A percentile compares a stretch with the other conserved stretches of the same genome.
phyloP scores from a whole-genome alignment of 2,888 invertebrate species.

The Drosophila lacicola region DNA sequence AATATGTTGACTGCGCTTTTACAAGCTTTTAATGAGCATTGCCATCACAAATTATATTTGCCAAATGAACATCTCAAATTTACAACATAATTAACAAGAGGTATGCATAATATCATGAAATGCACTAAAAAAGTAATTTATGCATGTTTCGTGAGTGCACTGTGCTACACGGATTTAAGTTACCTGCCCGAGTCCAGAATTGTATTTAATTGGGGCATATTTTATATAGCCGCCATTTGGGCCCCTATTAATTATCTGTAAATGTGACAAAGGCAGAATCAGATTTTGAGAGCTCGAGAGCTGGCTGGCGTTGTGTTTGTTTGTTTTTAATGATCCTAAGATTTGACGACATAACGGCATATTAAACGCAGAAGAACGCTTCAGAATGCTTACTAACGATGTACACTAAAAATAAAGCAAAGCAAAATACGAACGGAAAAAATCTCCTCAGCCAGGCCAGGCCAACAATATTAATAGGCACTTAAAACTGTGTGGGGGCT shows the following conservation, averaged over 20 bases:
- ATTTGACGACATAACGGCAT: conserved; percentile 77
- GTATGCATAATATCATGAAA: conserved; percentile 36
- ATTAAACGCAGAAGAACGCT: conserved; percentile 64
- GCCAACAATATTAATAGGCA: conserved; percentile 76
- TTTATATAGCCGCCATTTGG: conserved; percentile 59
- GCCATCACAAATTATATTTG: conserved; percentile 38
- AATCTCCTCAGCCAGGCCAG: conserved; percentile 54
- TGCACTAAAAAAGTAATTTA: conserved; percentile 33
- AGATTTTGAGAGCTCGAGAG: conserved; percentile 36
- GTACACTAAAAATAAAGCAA: conserved; percentile 74
- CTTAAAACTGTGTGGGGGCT: conserved; percentile 59
- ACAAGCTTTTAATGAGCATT: conserved; percentile 66
- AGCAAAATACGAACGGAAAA: conserved; percentile 41
- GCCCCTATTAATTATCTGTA: conserved; percentile 66
- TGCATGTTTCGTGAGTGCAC: conserved; percentile 11
- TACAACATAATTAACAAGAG: conserved; percentile 59
- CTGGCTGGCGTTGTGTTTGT: conserved; percentile 6
- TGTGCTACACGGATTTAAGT: not conserved
- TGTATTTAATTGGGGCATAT: conserved; percentile 62
- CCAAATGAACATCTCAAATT: conserved; percentile 48
- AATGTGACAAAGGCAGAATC: conserved; percentile 56
- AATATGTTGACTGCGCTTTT: conserved; percentile 49
- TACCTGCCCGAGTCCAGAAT: conserved; percentile 25
- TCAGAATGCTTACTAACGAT: conserved; percentile 51
- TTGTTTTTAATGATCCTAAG: conserved; percentile 70